phyloP scores from a whole-genome alignment of 92 coral and sea anemone genomes.

The Phenganax marumi region DNA sequence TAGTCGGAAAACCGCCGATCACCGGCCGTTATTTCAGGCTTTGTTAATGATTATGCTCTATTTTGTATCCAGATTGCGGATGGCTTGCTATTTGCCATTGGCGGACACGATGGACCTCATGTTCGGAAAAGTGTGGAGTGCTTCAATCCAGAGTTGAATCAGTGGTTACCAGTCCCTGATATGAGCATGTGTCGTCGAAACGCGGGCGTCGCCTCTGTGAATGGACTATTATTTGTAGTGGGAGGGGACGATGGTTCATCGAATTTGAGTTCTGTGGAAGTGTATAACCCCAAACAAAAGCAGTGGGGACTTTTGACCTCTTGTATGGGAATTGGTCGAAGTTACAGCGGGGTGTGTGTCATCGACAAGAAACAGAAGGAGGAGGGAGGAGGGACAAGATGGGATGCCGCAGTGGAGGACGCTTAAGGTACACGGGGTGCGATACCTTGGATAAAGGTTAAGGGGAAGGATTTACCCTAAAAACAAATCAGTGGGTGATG shows the following conservation, averaged over 20 bases:
- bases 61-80: slow-evolving; percentile 59
- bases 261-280: slow-evolving; percentile 92
- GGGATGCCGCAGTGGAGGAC: not conserved
- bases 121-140: slow-evolving; percentile 98
- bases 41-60: not conserved
- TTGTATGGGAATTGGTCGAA: slow-evolving; percentile 92
- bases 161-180: slow-evolving; percentile 83
- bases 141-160: slow-evolving; percentile 79
- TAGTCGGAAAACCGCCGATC: too few species aligned
- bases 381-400: not conserved
- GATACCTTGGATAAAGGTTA: too few species aligned
- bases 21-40: too few species aligned
- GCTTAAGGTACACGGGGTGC: not conserved
- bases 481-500: too few species aligned
- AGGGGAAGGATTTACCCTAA: too few species aligned
- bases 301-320: slow-evolving; percentile 91
- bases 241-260: slow-evolving; percentile 99
- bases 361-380: slow-evolving; percentile 61
- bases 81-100: slow-evolving; percentile 88
- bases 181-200: slow-evolving; percentile 99
- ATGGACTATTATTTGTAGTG: slow-evolving; percentile 89
- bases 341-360: slow-evolving; percentile 96
- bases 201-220: slow-evolving; percentile 98
- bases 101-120: slow-evolving; percentile 99
- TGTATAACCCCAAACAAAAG: slow-evolving; percentile 90